Evolutionary conservation across 2,888 invertebrate species (phyloP).

Genomic region (Volucella inanis): DNA sequence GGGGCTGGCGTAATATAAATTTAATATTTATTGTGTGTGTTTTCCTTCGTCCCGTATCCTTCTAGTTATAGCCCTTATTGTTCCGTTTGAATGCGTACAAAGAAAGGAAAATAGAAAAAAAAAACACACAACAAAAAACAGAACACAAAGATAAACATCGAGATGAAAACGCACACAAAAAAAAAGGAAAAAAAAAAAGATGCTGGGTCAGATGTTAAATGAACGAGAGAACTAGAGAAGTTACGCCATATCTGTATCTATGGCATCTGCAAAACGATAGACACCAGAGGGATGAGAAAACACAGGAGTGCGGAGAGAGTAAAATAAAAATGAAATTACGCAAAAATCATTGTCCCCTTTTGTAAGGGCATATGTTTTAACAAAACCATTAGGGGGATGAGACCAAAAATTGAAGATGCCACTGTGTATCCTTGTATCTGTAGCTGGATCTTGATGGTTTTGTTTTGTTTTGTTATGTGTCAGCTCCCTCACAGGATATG

Average conservation of each 20-base stretch:
- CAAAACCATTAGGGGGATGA: slow-evolving; percentile 46
- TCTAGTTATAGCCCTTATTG: slow-evolving; percentile 61
- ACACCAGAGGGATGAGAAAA: too few relatives aligned
- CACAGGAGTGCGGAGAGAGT: neutral
- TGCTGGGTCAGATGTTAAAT: slow-evolving; percentile 74
- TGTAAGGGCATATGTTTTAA: slow-evolving; percentile 59
- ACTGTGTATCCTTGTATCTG: slow-evolving; percentile 24
- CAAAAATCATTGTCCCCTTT: slow-evolving; percentile 64
- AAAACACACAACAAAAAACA: slow-evolving; percentile 15
- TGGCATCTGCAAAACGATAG: too few relatives aligned
- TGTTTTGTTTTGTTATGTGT: slow-evolving; percentile 7
- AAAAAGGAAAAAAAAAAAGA: slow-evolving; percentile 56
- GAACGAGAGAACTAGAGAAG: slow-evolving; percentile 40
- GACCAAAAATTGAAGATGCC: slow-evolving; percentile 46
- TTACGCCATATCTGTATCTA: slow-evolving; percentile 2
- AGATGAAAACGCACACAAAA: slow-evolving; percentile 10
- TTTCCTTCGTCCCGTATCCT: slow-evolving; percentile 35
- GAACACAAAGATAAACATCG: slow-evolving; percentile 62
- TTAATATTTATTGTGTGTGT: slow-evolving; percentile 72
- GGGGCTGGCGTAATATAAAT: slow-evolving; percentile 71
- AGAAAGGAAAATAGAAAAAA: slow-evolving; percentile 25
- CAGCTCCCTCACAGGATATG: slow-evolving; percentile 28
- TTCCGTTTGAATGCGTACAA: slow-evolving; percentile 44
- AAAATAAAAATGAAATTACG: slow-evolving; percentile 58
- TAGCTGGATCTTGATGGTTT: neutral